phyloP scores from a whole-genome alignment of 2,797 vertebrate genomes.

The Coilia nasus region DNA sequence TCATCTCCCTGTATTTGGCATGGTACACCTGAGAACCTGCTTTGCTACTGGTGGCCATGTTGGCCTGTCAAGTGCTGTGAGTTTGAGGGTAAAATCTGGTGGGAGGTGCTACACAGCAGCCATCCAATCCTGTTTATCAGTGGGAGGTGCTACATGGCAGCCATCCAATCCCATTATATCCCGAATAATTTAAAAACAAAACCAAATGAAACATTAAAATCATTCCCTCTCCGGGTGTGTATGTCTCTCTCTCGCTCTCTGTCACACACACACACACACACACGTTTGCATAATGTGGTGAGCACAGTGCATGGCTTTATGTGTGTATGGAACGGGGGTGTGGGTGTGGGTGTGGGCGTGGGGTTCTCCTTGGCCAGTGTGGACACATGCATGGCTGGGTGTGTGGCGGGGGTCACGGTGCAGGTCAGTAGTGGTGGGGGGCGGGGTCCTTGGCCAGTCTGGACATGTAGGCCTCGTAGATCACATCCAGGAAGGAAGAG shows the following conservation, averaged over 20 bases:
- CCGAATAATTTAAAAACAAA: conserved; percentile 6
- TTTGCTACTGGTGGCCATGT: neutral
- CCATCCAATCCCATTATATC: neutral
- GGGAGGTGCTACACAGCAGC: neutral
- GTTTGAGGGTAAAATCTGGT: neutral
- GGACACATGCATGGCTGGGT: conserved; percentile 23
- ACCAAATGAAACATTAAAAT: neutral
- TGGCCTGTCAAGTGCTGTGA: neutral
- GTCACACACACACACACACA: neutral
- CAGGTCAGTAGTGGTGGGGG: conserved; percentile 65
- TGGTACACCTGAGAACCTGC: neutral
- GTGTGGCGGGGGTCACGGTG: neutral
- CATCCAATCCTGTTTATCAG: neutral
- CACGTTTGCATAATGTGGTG: neutral
- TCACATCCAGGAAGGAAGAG: conserved; percentile 87
- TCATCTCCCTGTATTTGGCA: neutral
- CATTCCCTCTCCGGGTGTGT: neutral
- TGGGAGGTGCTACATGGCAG: neutral
- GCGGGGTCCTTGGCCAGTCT: conserved; percentile 69
- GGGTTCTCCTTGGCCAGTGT: neutral
- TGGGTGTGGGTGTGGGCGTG: too few relatives aligned
- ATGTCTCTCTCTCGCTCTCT: neutral
- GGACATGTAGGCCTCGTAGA: conserved; percentile 90
- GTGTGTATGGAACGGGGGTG: neutral
- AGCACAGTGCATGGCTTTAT: conserved; percentile 5